Evolutionary conservation across 2,888 invertebrate species (phyloP).

Genomic region (Boloria selene): DNA sequence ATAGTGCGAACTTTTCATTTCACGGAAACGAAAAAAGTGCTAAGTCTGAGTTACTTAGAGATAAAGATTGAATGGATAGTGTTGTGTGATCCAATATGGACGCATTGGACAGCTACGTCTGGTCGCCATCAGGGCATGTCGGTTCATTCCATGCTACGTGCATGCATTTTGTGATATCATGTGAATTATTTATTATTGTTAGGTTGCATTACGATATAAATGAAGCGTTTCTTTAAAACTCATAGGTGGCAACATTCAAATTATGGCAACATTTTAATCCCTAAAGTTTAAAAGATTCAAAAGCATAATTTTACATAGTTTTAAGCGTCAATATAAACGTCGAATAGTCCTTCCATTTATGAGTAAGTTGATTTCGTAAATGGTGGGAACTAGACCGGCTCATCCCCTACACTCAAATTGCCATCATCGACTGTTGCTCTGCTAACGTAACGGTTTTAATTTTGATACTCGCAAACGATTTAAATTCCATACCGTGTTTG

Average conservation of each 20-base stretch:
- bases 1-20: slow-evolving; percentile 72
- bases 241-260: slow-evolving; percentile 14
- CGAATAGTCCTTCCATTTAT: slow-evolving; percentile 47
- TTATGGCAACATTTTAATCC: slow-evolving; percentile 2
- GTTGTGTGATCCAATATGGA: slow-evolving; percentile 57
- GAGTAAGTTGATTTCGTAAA: slow-evolving; percentile 52
- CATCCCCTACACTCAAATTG: slow-evolving; percentile 50
- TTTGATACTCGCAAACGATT: slow-evolving; percentile 49
- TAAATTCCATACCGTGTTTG: no score
- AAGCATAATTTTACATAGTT: slow-evolving; percentile 2
- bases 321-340: slow-evolving; percentile 44
- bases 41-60: slow-evolving; percentile 77
- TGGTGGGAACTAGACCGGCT: slow-evolving; percentile 51
- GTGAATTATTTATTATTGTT: slow-evolving; percentile 67
- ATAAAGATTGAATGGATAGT: slow-evolving; percentile 73
- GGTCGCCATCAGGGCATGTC: slow-evolving; percentile 58
- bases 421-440: slow-evolving; percentile 11
- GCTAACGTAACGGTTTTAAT: slow-evolving; percentile 70
- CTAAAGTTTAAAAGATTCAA: slow-evolving; percentile 11
- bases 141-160: slow-evolving; percentile 55
- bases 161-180: slow-evolving; percentile 77
- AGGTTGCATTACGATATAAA: slow-evolving; percentile 18
- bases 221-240: slow-evolving; percentile 27
- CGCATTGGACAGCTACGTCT: slow-evolving; percentile 62
- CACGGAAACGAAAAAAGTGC: slow-evolving; percentile 79